phyloP scores from a whole-genome alignment of 2,888 invertebrate genomes.

The Tipula unca region DNA sequence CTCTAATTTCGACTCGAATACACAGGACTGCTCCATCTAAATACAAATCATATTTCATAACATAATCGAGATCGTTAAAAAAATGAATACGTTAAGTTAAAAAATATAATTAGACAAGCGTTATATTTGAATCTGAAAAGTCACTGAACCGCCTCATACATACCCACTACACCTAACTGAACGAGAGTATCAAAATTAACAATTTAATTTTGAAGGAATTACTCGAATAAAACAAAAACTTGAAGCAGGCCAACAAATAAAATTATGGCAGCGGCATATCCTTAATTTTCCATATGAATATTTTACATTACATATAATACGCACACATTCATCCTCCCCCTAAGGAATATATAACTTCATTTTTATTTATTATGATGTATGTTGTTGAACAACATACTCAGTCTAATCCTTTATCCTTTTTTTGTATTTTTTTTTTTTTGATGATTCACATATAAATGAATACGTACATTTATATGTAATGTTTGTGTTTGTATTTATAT shows the following conservation, averaged over 20 bases:
- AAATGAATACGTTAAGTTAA: too few species aligned
- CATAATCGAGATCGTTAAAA: too few species aligned
- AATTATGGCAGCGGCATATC: not conserved
- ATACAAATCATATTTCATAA: too few species aligned
- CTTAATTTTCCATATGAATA: not conserved
- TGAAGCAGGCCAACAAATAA: not conserved
- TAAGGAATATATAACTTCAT: not conserved
- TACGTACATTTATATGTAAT: not conserved
- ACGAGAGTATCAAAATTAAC: too few species aligned
- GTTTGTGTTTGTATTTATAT: not conserved
- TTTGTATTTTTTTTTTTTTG: too few species aligned
- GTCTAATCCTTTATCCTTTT: not conserved
- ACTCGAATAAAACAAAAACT: not conserved
- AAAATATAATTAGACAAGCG: too few species aligned
- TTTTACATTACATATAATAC: not conserved
- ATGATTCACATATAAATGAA: not conserved
- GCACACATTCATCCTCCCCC: not conserved
- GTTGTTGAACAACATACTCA: not conserved
- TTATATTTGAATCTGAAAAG: too few species aligned
- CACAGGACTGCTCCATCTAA: too few species aligned
- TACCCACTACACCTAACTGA: too few species aligned
- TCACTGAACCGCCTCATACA: too few species aligned
- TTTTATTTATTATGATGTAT: not conserved
- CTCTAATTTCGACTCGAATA: too few species aligned
- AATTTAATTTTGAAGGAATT: too few species aligned